These are phyloP conservation scores for Globodera rostochiensis DNA, from an alignment of 1,140 invertebrate genomes.

Conservation along the genomic window DNA sequence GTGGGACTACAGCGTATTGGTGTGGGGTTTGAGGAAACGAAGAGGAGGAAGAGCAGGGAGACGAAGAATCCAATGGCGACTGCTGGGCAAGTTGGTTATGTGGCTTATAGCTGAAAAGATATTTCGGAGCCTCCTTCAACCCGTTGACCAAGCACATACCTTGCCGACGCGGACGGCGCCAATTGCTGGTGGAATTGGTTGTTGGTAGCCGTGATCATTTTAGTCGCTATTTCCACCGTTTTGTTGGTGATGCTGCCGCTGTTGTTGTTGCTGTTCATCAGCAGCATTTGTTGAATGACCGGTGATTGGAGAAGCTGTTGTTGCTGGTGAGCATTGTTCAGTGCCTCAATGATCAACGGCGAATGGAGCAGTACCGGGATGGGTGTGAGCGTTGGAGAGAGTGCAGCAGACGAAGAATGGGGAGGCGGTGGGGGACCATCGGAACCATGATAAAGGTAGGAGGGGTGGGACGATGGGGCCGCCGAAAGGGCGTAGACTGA, in stretches of 20 bases:
- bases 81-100: not conserved
- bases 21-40: not conserved
- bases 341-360: slow-evolving; percentile 7
- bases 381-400: not conserved
- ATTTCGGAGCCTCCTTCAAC: not conserved
- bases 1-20: not conserved
- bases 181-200: not conserved
- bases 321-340: slow-evolving; percentile 4
- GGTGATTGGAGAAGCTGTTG: slow-evolving; percentile 2
- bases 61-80: not conserved
- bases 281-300: not conserved
- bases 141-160: not conserved
- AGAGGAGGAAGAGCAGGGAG: not conserved
- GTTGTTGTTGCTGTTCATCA: not conserved
- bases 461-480: not conserved
- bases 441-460: not conserved
- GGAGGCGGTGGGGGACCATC: slow-evolving; percentile 15
- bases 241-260: no score
- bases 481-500: not conserved
- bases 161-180: not conserved
- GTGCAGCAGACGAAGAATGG: not conserved
- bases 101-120: not conserved
- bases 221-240: no score
- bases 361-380: slow-evolving; percentile 14
- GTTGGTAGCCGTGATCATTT: not conserved